Evolutionary conservation across 2,797 vertebrate genomes (phyloP).

Genomic region (Heterohyrax brucei): DNA sequence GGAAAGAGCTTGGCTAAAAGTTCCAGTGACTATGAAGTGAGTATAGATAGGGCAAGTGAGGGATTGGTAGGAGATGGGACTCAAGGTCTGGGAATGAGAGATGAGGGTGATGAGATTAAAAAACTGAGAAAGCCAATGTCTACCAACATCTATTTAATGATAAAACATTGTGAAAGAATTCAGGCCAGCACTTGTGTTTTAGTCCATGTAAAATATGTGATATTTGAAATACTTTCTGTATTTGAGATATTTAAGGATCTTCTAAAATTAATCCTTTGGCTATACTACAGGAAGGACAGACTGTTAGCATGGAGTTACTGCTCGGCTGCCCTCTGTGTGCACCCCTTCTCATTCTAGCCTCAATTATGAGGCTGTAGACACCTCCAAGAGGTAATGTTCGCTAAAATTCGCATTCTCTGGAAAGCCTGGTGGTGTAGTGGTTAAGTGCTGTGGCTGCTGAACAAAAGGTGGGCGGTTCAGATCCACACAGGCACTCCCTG

Average conservation of each 20-base stretch:
- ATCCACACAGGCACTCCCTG: too few species aligned
- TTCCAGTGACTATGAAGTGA: too few species aligned
- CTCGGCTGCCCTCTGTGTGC: too few species aligned
- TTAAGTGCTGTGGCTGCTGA: too few species aligned
- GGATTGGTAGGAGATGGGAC: background rate
- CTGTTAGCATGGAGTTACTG: background rate
- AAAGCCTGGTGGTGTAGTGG: too few species aligned
- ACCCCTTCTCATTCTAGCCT: too few species aligned
- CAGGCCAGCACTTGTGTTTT: background rate
- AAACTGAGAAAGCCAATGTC: background rate
- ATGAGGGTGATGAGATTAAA: background rate
- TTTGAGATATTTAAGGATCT: background rate
- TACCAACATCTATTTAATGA: background rate
- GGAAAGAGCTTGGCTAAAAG: background rate
- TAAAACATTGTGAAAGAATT: background rate
- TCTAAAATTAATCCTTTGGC: slow-evolving; percentile 24
- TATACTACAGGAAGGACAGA: background rate
- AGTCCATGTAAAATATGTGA: background rate
- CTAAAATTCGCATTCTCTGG: background rate
- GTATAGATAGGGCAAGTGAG: background rate
- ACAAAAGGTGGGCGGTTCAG: too few species aligned
- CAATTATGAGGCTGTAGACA: background rate
- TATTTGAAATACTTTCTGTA: slow-evolving; percentile 2
- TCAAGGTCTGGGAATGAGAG: background rate
- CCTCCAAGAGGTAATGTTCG: background rate